Evolutionary conservation across 2,888 invertebrate species (phyloP).

Genomic region (Euphydryas editha): DNA sequence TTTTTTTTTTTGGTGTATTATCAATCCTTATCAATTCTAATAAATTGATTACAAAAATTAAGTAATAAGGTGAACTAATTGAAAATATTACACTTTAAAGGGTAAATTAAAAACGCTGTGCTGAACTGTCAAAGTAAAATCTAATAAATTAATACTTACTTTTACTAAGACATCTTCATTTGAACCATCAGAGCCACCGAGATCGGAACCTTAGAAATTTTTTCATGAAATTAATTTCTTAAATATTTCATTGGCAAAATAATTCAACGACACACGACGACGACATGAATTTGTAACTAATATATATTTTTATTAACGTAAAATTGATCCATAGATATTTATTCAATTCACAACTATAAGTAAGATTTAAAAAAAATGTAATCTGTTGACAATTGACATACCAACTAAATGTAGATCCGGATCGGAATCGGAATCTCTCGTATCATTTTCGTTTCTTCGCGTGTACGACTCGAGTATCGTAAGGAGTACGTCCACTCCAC

Average conservation of each 20-base stretch:
- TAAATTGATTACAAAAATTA: too few species aligned
- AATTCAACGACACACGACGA: too few species aligned
- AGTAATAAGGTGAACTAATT: too few species aligned
- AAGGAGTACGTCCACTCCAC: conserved; percentile 75
- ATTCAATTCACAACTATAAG: too few species aligned
- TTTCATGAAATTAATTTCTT: not conserved
- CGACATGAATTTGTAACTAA: too few species aligned
- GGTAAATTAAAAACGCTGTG: too few species aligned
- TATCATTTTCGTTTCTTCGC: conserved; percentile 63
- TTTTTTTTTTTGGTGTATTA: too few species aligned
- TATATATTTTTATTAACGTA: too few species aligned
- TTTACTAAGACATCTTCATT: conserved; percentile 88
- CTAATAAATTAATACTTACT: conserved; percentile 61
- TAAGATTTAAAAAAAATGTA: too few species aligned
- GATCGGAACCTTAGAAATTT: conserved; percentile 64
- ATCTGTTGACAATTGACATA: conserved; percentile 41
- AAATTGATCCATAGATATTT: too few species aligned
- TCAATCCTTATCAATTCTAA: too few species aligned
- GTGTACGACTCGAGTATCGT: conserved; percentile 80
- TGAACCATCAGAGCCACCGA: conserved; percentile 80
- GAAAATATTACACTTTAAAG: too few species aligned
- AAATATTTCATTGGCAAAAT: not conserved
- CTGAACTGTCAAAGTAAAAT: not conserved
- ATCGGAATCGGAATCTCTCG: conserved; percentile 57
- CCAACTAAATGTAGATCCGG: conserved; percentile 72